Conservation (phyloP, 2,888 invertebrate genomes). For the Psylliodes chrysocephalus region DNA sequence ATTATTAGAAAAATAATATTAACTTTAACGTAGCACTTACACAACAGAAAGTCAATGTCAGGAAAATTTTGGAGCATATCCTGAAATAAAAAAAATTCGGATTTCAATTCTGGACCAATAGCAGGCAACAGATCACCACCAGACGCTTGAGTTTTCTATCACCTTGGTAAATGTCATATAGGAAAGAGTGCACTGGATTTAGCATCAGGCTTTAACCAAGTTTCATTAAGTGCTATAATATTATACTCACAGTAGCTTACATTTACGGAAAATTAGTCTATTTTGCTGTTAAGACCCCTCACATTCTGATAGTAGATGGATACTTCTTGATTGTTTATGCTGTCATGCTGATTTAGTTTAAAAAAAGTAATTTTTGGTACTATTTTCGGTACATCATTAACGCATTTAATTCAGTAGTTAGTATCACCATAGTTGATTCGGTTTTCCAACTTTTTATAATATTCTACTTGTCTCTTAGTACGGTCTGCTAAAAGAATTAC, state of each 20-base stretch:
- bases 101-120: neutral
- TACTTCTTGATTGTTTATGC: neutral
- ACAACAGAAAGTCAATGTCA: conserved; percentile 2
- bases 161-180: conserved; percentile 6
- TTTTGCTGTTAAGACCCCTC: conserved; percentile 14
- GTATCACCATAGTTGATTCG: neutral
- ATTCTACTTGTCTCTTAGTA: too few species aligned
- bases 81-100: neutral
- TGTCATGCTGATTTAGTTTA: neutral
- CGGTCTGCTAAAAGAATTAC: too few species aligned
- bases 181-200: conserved; percentile 6
- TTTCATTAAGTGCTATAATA: conserved; percentile 15
- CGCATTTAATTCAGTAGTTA: neutral
- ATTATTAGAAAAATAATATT: neutral
- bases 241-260: conserved; percentile 16
- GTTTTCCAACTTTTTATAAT: neutral
- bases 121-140: conserved; percentile 16
- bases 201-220: conserved; percentile 8
- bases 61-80: conserved; percentile 6
- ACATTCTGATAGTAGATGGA: conserved; percentile 24
- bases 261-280: conserved; percentile 3
- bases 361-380: neutral
- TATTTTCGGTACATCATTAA: neutral
- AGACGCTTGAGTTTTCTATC: conserved; percentile 18
- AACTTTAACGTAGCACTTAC: neutral